phyloP scores from a whole-genome alignment of 37 sponge, comb jelly and placozoan genomes.

The Dysidea cf. avara region DNA sequence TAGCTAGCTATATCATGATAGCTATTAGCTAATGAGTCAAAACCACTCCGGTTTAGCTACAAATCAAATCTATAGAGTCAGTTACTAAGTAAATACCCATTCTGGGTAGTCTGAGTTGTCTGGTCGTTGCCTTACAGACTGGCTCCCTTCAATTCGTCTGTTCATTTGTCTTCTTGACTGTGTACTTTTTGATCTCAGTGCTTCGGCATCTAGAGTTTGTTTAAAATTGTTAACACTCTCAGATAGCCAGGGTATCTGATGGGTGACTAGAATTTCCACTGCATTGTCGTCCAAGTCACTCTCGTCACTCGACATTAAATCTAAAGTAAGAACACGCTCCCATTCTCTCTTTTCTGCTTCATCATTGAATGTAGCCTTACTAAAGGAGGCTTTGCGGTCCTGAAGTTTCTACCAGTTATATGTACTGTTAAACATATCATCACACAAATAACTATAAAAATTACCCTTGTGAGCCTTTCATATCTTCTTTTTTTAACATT shows the following conservation, averaged over 20 bases:
- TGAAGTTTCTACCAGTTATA: conserved; percentile 6
- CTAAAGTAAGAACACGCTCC: neutral
- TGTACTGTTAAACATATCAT: too few species aligned
- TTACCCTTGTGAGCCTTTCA: conserved; percentile 14
- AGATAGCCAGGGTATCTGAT: conserved; percentile 22
- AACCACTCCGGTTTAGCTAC: too few species aligned
- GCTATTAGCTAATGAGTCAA: too few species aligned
- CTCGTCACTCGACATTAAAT: conserved; percentile 21
- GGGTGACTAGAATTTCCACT: neutral
- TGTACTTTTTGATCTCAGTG: neutral
- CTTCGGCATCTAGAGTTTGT: neutral
- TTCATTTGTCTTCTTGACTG: conserved; percentile 13
- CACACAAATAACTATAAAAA: neutral
- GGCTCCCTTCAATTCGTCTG: neutral
- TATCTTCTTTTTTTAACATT: neutral
- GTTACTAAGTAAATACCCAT: too few species aligned
- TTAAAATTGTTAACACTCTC: neutral
- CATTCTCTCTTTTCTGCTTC: conserved; percentile 3
- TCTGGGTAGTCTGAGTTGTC: too few species aligned
- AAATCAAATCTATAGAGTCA: too few species aligned
- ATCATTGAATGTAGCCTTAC: neutral
- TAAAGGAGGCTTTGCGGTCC: conserved; percentile 5
- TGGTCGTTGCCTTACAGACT: too few species aligned
- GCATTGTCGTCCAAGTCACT: conserved; percentile 5
- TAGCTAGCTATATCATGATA: too few species aligned